Conservation (phyloP, 2,113 vertebrate species). For the Taxidea taxus region DNA sequence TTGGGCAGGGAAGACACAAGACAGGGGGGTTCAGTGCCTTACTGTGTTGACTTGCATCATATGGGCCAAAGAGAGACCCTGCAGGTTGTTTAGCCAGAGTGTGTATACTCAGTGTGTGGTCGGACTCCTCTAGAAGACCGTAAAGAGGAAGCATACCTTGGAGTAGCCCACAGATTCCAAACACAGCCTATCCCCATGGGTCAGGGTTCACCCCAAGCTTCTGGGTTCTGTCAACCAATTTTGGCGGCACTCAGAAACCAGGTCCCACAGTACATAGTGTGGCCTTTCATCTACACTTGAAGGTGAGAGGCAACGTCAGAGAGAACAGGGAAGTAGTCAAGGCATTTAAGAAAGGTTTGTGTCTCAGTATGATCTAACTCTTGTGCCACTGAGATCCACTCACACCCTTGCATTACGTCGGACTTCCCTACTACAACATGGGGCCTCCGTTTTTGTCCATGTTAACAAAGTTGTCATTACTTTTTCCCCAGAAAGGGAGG, state of each 20-base stretch:
- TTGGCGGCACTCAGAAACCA: neutral
- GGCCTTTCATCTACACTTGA: neutral
- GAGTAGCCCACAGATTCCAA: neutral
- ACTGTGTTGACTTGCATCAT: neutral
- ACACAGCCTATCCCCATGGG: neutral
- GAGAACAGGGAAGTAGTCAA: neutral
- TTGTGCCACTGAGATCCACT: neutral
- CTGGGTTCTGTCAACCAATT: neutral
- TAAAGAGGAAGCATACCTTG: neutral
- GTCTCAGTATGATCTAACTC: neutral
- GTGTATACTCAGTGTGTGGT: rapidly evolving
- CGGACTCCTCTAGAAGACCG: neutral
- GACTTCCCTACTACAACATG: neutral
- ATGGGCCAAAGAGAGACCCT: neutral
- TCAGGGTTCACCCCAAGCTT: neutral
- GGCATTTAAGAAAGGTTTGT: neutral
- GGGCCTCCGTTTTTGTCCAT: neutral
- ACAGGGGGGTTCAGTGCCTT: too few species aligned
- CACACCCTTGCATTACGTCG: too few species aligned
- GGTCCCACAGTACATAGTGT: neutral
- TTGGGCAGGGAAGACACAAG: neutral
- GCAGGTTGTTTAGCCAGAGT: too few species aligned
- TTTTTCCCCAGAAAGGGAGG: neutral
- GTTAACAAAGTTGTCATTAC: neutral
- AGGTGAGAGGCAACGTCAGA: neutral